Conservation (phyloP, 2,888 invertebrate species). For the Xylocampa areola region DNA sequence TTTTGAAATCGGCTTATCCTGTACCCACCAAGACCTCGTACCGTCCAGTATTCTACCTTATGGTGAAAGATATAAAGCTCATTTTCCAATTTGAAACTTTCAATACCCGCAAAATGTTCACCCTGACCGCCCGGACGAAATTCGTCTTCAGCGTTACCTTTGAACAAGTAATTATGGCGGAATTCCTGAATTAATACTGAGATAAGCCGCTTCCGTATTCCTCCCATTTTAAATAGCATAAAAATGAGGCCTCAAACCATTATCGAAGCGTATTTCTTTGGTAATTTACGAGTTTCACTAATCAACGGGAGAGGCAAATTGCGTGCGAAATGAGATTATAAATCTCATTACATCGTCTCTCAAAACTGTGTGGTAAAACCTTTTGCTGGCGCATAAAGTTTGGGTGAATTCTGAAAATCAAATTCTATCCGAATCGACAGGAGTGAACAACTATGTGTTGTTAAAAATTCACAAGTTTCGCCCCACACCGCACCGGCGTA, state of each 20-base stretch:
- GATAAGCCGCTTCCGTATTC: slow-evolving; percentile 76
- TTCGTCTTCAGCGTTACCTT: slow-evolving; percentile 80
- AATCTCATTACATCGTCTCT: slow-evolving; percentile 47
- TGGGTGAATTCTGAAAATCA: slow-evolving; percentile 50
- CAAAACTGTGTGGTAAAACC: slow-evolving; percentile 38
- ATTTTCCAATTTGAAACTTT: slow-evolving; percentile 55
- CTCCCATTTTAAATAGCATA: slow-evolving; percentile 54
- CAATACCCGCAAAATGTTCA: slow-evolving; percentile 66
- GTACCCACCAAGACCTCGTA: slow-evolving; percentile 64
- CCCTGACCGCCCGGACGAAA: slow-evolving; percentile 69
- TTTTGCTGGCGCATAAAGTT: slow-evolving; percentile 42
- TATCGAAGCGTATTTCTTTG: slow-evolving; percentile 66
- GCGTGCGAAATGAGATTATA: slow-evolving; percentile 51
- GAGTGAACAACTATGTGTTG: slow-evolving; percentile 66
- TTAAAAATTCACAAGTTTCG: slow-evolving; percentile 81
- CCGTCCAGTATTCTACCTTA: slow-evolving; percentile 65
- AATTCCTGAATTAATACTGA: slow-evolving; percentile 85
- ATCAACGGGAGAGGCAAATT: slow-evolving; percentile 57
- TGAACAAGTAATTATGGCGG: slow-evolving; percentile 86
- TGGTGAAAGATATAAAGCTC: slow-evolving; percentile 55
- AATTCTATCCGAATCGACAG: slow-evolving; percentile 53
- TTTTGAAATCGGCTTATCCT: slow-evolving; percentile 87
- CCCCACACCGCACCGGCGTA: slow-evolving; percentile 61
- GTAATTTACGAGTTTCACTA: slow-evolving; percentile 66
- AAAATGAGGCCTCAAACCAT: slow-evolving; percentile 62